Conservation (phyloP, 2,113 vertebrate genomes). For the Pao palembangensis region DNA sequence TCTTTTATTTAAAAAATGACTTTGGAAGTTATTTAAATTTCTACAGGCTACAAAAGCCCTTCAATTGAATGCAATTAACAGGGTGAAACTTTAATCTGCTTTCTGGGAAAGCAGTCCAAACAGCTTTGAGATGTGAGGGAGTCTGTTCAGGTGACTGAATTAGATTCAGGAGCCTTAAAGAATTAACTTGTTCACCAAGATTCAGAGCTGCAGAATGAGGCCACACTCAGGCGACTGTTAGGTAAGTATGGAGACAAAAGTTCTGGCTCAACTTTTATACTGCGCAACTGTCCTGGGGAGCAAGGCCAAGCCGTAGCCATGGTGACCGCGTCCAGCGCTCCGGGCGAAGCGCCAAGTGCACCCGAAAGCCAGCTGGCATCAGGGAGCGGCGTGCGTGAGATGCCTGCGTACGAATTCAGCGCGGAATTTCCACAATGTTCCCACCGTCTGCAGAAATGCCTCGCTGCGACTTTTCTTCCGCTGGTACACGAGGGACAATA, state of each 20-base stretch:
- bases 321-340: conserved; percentile 41
- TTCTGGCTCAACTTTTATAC: conserved; percentile 34
- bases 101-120: conserved; percentile 11
- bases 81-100: neutral
- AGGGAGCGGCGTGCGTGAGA: conserved; percentile 9
- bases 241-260: conserved; percentile 39
- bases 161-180: conserved; percentile 13
- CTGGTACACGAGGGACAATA: conserved; percentile 5
- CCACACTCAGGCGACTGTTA: conserved; percentile 15
- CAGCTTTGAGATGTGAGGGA: conserved; percentile 1
- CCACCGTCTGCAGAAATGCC: conserved; percentile 26
- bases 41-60: neutral
- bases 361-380: conserved; percentile 43
- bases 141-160: conserved; percentile 39
- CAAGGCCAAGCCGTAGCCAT: conserved; percentile 44
- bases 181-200: conserved; percentile 24
- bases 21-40: neutral
- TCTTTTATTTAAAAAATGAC: neutral
- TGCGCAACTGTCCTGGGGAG: conserved; percentile 28
- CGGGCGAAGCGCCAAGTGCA: conserved; percentile 43
- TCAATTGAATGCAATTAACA: neutral
- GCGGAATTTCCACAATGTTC: conserved; percentile 52
- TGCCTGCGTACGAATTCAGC: conserved; percentile 25
- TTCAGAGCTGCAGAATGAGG: conserved; percentile 9
- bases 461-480: conserved; percentile 1